These are phyloP conservation scores for Turnix velox DNA, from an alignment of 2,113 vertebrate species.

Conservation along the genomic window DNA sequence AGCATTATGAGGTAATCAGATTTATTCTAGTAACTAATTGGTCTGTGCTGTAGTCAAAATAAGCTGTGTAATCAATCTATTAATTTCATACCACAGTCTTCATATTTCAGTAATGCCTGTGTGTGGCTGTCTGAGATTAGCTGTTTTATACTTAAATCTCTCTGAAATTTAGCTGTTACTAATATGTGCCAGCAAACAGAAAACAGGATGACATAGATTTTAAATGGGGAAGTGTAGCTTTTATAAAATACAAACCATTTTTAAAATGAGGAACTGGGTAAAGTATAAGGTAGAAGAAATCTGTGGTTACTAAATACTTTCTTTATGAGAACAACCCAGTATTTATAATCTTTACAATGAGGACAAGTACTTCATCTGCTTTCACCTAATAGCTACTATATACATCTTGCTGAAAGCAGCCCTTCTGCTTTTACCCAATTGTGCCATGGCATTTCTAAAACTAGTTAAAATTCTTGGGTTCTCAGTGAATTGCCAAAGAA, in stretches of 20 bases:
- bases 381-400: background rate
- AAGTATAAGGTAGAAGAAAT: background rate
- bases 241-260: background rate
- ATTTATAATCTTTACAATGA: background rate
- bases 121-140: background rate
- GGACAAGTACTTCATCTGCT: background rate
- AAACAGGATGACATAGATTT: background rate
- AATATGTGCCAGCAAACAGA: background rate
- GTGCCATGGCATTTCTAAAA: background rate
- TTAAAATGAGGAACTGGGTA: background rate
- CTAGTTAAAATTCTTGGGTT: background rate
- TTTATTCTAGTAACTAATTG: background rate
- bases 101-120: background rate
- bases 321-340: background rate
- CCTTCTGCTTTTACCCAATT: background rate
- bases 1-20: background rate
- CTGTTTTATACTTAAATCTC: background rate
- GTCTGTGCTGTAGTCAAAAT: background rate
- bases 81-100: background rate
- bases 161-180: background rate
- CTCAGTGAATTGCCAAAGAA: background rate
- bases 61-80: background rate
- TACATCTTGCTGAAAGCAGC: background rate
- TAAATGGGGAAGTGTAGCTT: background rate
- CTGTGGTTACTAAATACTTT: background rate